Conservation (phyloP, 2,797 vertebrate genomes). For the Anguilla pacifica region DNA sequence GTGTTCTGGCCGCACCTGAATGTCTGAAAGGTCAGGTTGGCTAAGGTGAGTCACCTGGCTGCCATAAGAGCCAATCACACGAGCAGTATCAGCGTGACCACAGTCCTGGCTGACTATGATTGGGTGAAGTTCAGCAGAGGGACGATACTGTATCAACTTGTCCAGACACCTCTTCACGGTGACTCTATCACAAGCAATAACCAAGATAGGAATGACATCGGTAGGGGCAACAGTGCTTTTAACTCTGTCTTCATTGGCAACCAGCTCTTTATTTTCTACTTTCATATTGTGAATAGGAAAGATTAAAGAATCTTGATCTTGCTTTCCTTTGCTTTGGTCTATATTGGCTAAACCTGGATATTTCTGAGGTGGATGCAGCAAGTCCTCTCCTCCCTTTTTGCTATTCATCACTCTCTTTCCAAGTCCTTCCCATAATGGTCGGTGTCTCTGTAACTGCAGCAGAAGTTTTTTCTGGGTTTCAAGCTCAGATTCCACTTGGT, state of each 20-base stretch:
- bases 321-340: constrained; percentile 13
- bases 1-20: constrained; percentile 83
- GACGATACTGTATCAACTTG: constrained; percentile 83
- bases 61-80: constrained; percentile 85
- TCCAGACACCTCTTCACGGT: constrained; percentile 89
- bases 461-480: constrained; percentile 85
- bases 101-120: constrained; percentile 96
- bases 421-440: constrained; percentile 71
- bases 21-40: constrained; percentile 82
- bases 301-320: constrained; percentile 27
- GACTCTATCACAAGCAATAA: constrained; percentile 91
- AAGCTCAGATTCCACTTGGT: constrained; percentile 85
- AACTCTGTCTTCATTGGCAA: constrained; percentile 24
- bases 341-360: neutral
- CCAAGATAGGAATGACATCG: constrained; percentile 81
- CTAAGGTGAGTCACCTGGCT: constrained; percentile 78
- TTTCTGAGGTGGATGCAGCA: neutral
- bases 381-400: constrained; percentile 17
- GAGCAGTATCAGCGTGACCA: constrained; percentile 85
- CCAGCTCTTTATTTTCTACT: constrained; percentile 26
- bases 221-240: constrained; percentile 41
- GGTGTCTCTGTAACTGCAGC: constrained; percentile 81
- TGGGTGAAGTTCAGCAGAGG: constrained; percentile 78
- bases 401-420: constrained; percentile 58
- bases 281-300: constrained; percentile 34